These are phyloP conservation scores for Scaptomyza montana DNA, from an alignment of 1,140 invertebrate species.

Conservation along the genomic window DNA sequence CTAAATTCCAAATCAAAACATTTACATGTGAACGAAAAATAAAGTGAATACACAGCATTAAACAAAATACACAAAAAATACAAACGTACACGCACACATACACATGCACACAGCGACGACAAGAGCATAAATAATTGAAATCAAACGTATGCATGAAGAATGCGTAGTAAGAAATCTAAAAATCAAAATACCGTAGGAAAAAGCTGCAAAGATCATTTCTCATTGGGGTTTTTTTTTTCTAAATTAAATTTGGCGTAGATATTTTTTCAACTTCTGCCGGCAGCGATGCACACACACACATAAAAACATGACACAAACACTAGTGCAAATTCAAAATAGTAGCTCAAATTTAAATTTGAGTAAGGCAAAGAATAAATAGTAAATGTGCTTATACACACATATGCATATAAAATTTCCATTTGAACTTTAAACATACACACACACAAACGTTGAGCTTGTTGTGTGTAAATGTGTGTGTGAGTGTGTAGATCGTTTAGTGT, in stretches of 20 bases:
- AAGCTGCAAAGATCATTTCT: slow-evolving; percentile 28
- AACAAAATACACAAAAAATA: slow-evolving; percentile 34
- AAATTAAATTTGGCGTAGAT: not conserved
- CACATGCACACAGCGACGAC: not conserved
- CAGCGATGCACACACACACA: slow-evolving; percentile 12
- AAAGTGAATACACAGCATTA: slow-evolving; percentile 29
- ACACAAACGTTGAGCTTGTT: slow-evolving; percentile 1
- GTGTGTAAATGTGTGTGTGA: not conserved
- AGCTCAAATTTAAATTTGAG: slow-evolving; percentile 64
- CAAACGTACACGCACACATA: slow-evolving; percentile 5
- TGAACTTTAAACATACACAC: slow-evolving; percentile 74
- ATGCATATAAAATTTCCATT: slow-evolving; percentile 64
- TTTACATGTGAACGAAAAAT: slow-evolving; percentile 23
- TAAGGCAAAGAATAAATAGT: slow-evolving; percentile 41
- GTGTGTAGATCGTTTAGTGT: slow-evolving; percentile 25
- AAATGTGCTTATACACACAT: slow-evolving; percentile 71
- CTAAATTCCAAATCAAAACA: slow-evolving; percentile 48
- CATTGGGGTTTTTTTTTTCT: slow-evolving; percentile 8
- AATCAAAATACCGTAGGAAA: slow-evolving; percentile 20
- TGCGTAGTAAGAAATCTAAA: slow-evolving; percentile 47
- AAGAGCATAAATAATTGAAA: slow-evolving; percentile 34
- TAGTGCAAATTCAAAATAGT: slow-evolving; percentile 37
- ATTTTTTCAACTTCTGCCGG: slow-evolving; percentile 21
- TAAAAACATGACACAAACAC: slow-evolving; percentile 29
- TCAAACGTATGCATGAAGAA: slow-evolving; percentile 53